Evolutionary conservation across 1,140 invertebrate species (phyloP), one percentile per base, ranked within the genome.

Genomic region (Pseudomyrmex flavicornis): DNA sequence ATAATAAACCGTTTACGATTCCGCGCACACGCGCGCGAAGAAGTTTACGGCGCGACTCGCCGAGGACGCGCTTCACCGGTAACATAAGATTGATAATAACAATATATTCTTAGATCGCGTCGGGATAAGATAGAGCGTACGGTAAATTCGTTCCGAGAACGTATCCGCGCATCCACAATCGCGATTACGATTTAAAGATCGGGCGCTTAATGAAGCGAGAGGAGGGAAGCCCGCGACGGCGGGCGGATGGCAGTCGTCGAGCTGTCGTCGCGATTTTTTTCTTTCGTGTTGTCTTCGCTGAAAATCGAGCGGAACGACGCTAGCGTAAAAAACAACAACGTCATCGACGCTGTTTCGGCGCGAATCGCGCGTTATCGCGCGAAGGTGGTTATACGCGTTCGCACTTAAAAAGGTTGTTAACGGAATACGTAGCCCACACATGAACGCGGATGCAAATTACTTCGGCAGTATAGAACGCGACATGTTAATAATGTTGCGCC

Each of bases 401-500:
- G 63, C 35, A 54, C 20, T 56, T 66, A 76, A 77, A 73, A 77
- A 76, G 61, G 66, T 72, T 77, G 86, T 87, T 85, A 83, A 86
- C 80, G 85, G 59, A 59, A 63, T 73, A 46, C 82, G 68, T 65
- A 56, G 65, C 59, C 68, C 65, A 73, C 63, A 74, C 85, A 75
- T 77, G 74, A 56, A 85, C 70, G 59, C 59, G 35, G 80, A 87
- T 87, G 86, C 86, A 86, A 87, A 87, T 87, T 87, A 73, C 72
- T 54, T 15, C 59, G 66, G 80, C 82, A 77, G 76, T 77, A 83
- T 83, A 86, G 80, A 73, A 79, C 50, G 65, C 48, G 26, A 80
- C 85, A 87, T 87, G 85, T 72, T 87, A 87, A 87, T 87, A 87
- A 86, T 59, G 77, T 83, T 68, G 77, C 84, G 69, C 50, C 59